A percentile compares a stretch with the other conserved stretches of the same genome.
Conservation (phyloP, 2,888 invertebrate species). For the Sarcophaga variegata region DNA sequence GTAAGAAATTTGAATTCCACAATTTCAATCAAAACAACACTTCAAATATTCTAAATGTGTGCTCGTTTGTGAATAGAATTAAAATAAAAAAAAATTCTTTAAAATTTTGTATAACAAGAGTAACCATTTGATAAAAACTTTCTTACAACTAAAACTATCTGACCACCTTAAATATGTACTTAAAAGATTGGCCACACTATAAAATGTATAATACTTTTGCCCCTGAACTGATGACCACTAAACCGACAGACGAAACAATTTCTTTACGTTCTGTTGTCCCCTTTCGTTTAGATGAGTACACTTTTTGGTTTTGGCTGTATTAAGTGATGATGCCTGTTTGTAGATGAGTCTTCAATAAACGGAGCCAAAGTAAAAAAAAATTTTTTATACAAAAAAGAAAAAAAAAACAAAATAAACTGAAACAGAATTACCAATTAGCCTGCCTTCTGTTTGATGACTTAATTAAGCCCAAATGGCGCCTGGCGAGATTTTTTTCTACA, state of each 20-base stretch:
- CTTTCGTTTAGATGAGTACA: background rate
- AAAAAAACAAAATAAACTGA: constrained; percentile 55
- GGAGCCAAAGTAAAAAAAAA: constrained; percentile 39
- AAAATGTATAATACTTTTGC: background rate
- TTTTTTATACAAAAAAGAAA: constrained; percentile 43
- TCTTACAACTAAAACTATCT: no score
- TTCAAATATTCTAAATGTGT: no score
- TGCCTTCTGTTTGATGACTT: constrained; percentile 82
- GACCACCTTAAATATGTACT: background rate
- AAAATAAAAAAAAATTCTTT: no score
- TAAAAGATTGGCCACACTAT: background rate
- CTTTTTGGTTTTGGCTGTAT: constrained; percentile 31
- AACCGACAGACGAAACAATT: constrained; percentile 39
- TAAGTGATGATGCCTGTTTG: constrained; percentile 14
- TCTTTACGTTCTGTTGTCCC: background rate
- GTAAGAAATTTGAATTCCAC: no score
- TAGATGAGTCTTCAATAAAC: constrained; percentile 33
- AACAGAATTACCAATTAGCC: constrained; percentile 82
- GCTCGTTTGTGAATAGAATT: no score
- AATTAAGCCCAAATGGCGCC: constrained; percentile 82
- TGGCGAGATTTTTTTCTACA: constrained; percentile 70
- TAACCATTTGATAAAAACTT: no score
- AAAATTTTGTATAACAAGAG: no score
- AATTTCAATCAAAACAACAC: no score
- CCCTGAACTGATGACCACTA: constrained; percentile 2